Evolutionary conservation across 2,797 vertebrate genomes (phyloP).

Genomic region (Phrynocephalus forsythii): DNA sequence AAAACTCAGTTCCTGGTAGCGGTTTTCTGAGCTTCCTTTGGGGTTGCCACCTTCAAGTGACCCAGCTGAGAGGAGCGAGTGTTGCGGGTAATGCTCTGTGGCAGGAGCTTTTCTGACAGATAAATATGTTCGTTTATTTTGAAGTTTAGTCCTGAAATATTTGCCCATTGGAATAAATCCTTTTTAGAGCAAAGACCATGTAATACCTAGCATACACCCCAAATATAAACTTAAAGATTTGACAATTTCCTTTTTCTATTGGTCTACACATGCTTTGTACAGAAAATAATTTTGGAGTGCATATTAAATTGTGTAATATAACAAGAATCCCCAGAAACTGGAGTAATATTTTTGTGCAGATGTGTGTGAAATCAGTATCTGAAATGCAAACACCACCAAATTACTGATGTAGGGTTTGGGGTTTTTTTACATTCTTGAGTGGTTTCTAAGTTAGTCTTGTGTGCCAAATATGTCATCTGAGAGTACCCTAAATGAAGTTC

Average conservation of each 20-base stretch:
- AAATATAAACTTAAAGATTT: neutral
- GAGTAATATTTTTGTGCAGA: slow-evolving; percentile 29
- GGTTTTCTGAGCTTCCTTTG: too few relatives aligned
- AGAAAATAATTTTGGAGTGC: slow-evolving; percentile 40
- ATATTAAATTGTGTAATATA: slow-evolving; percentile 28
- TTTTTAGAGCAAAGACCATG: neutral
- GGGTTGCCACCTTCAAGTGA: too few relatives aligned
- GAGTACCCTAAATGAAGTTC: slow-evolving; percentile 75
- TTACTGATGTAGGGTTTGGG: slow-evolving; percentile 49
- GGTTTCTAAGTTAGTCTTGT: slow-evolving; percentile 72
- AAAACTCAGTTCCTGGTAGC: too few relatives aligned
- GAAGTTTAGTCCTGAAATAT: slow-evolving; percentile 11
- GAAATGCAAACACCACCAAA: slow-evolving; percentile 61
- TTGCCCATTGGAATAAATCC: neutral
- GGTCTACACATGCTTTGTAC: neutral
- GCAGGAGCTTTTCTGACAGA: too few relatives aligned
- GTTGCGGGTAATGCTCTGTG: too few relatives aligned
- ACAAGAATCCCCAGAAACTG: slow-evolving; percentile 28
- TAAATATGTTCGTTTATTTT: slow-evolving; percentile 15
- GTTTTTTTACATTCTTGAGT: slow-evolving; percentile 49
- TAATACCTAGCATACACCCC: neutral
- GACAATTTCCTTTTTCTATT: slow-evolving; percentile 2
- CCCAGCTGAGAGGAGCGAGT: too few relatives aligned
- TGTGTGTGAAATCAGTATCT: slow-evolving; percentile 59
- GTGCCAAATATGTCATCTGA: slow-evolving; percentile 65